Evolutionary conservation across 92 coral and sea anemone genomes (phyloP), one percentile per base, ranked within the genome.

Genomic region (Galaxea fascicularis): DNA sequence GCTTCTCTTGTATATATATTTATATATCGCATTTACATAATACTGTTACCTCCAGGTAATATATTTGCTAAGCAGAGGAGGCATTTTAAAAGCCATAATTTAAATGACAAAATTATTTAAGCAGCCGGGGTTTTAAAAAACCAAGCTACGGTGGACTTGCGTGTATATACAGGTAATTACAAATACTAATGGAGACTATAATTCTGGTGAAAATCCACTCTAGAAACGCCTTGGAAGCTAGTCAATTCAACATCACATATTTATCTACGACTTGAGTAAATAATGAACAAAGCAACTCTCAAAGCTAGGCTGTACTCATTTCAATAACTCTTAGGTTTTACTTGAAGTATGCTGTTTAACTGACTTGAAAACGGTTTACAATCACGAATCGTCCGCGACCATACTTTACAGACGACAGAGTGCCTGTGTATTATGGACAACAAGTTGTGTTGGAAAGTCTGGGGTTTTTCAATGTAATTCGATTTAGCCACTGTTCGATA

Each of bases 1-100:
- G 73, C 56, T 46, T 10, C 20, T 20, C 16, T 10, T 5, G 60
- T 71, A 16, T 73, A 35, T 59, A 76, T 59, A 41, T 57, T 6
- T 57, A 59, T 80, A 53, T 56, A 68, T 69, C 51, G 85, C 67
- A 80, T 80, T 80, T 80, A 68, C 76, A 80, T 30, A 80, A 70
- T 80, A 80, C 22, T 31, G 58, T 35, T 26, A 21, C 69, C 29
- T 57, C 78, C 86, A 67, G 6, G 77, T 82, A 58, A 56, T 71
- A 82, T 54, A 70, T 80, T 71, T 82, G 86, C 78, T 71, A 70
- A 39, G 52, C 58, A 58, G 52, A 59, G 79, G 47, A 66, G 74
- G 71, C 56, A 57, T 82, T 71, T 65, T 27, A 66, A 79, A 79
- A 82, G 86, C 78, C 86, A 82, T 82, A 70, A 82, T 82, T 82